Evolutionary conservation across 2,113 vertebrate genomes (phyloP).

Genomic region (Rousettus leschenaultii): DNA sequence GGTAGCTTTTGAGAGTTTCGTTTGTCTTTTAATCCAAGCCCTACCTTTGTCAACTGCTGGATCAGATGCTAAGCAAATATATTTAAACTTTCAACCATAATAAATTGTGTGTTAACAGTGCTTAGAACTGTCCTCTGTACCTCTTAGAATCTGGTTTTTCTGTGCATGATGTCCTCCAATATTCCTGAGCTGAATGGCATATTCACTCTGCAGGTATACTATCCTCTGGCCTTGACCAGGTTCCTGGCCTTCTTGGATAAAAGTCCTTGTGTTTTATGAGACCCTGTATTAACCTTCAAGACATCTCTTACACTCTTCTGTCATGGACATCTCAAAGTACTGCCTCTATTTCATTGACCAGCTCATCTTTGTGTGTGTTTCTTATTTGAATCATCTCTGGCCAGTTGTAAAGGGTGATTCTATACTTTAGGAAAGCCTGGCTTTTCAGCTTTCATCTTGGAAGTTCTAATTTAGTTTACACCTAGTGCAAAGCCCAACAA

Average conservation of each 20-base stretch:
- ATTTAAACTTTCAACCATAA: background rate
- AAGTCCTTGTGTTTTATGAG: background rate
- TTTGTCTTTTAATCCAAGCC: background rate
- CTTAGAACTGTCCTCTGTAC: background rate
- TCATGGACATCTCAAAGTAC: background rate
- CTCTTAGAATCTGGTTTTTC: background rate
- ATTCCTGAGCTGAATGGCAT: background rate
- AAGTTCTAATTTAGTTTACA: background rate
- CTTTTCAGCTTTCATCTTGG: background rate
- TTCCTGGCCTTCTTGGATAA: background rate
- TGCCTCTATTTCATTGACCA: background rate
- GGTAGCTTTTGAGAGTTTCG: background rate
- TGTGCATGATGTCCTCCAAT: background rate
- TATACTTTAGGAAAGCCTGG: background rate
- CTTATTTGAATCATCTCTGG: background rate
- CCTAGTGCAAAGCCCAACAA: background rate
- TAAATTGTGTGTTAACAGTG: background rate
- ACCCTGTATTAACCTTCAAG: background rate
- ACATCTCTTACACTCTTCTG: background rate
- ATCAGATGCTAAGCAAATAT: background rate
- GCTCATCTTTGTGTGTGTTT: background rate
- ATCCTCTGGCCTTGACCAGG: background rate
- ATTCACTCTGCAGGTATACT: background rate
- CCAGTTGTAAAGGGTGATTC: background rate
- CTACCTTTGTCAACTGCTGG: background rate